Conservation (phyloP, 2,888 invertebrate species). For the Oscheius onirici region DNA sequence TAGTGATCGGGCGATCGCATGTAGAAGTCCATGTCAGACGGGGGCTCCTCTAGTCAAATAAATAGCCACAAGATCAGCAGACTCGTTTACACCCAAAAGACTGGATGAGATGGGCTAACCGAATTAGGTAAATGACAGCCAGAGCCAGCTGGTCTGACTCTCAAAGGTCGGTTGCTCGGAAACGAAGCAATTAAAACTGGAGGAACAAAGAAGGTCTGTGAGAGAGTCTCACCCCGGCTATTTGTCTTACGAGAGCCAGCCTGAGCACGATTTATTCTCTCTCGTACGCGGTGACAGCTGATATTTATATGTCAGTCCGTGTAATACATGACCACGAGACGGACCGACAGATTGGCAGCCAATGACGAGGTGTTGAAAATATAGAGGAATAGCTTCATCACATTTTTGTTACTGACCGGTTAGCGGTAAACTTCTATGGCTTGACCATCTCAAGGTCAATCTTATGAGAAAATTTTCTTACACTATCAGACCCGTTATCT, state of each 20-base stretch:
- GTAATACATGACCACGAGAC: too few relatives aligned
- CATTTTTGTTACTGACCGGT: too few relatives aligned
- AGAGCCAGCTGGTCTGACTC: not conserved
- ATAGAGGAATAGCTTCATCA: too few relatives aligned
- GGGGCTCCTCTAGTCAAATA: not conserved
- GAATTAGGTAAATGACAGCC: not conserved
- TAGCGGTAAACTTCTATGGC: too few relatives aligned
- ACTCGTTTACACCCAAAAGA: not conserved
- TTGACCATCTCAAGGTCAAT: too few relatives aligned
- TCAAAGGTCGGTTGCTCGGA: not conserved
- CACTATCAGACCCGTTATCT: too few relatives aligned
- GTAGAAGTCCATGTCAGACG: conserved; percentile 8
- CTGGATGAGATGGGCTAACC: not conserved
- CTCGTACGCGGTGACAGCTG: not conserved
- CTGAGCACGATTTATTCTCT: conserved; percentile 5
- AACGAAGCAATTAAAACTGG: too few relatives aligned
- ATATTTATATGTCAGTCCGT: conserved; percentile 4
- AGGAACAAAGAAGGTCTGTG: too few relatives aligned
- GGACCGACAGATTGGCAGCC: too few relatives aligned
- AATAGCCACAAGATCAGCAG: too few relatives aligned
- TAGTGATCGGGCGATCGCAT: conserved; percentile 1
- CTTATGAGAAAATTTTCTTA: too few relatives aligned
- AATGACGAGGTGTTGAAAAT: too few relatives aligned
- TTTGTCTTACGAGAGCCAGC: conserved; percentile 8
- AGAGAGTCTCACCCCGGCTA: not conserved